These are phyloP conservation scores for Aselliscus stoliczkanus DNA, from an alignment of 2,797 vertebrate species.

Conservation along the genomic window DNA sequence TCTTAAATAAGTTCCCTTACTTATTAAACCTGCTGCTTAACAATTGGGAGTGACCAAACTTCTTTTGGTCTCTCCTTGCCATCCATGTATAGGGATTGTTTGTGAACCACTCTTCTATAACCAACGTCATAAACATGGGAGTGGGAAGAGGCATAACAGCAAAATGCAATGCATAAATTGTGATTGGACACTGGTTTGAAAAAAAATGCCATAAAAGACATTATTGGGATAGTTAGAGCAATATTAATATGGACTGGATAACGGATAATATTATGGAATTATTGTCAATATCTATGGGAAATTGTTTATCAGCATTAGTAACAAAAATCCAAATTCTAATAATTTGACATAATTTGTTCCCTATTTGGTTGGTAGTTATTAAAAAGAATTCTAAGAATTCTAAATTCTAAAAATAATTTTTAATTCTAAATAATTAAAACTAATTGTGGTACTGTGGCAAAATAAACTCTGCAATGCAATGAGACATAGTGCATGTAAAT, in stretches of 20 bases:
- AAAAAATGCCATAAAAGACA: not conserved
- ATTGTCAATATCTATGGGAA: not conserved
- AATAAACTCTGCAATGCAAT: not conserved
- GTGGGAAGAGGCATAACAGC: not conserved
- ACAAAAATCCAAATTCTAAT: not conserved
- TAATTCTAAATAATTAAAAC: conserved; percentile 11
- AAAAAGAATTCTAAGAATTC: not conserved
- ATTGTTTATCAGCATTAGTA: not conserved
- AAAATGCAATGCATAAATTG: not conserved
- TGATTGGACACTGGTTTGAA: not conserved
- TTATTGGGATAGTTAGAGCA: not conserved
- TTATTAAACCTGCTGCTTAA: not conserved
- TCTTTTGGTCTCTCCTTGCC: not conserved
- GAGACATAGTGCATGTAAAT: not conserved
- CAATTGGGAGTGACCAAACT: not conserved
- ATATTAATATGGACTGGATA: not conserved
- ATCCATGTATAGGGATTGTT: too few species aligned
- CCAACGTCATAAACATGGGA: not conserved
- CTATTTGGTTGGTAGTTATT: not conserved
- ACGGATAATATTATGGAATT: not conserved
- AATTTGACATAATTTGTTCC: not conserved
- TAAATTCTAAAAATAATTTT: not conserved
- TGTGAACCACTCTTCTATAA: not conserved
- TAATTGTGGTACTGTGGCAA: not conserved
- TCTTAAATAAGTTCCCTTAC: not conserved